A percentile compares a stretch with the other conserved stretches of the same genome.
Evolutionary conservation across 2,113 vertebrate genomes (phyloP).

Genomic region (Antechinus flavipes): DNA sequence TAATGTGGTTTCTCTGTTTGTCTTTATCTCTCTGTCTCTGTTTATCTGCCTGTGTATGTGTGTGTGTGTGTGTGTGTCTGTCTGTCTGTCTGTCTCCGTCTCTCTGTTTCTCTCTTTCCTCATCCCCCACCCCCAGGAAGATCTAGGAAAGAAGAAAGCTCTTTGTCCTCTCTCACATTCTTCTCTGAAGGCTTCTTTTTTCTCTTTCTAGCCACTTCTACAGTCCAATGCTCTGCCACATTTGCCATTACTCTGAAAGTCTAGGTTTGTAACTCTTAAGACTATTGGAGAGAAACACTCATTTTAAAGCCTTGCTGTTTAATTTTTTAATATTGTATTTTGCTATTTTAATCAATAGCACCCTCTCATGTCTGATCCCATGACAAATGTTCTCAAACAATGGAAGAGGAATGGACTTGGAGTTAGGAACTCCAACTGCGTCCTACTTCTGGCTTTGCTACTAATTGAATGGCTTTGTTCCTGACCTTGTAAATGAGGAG

Average conservation of each 20-base stretch:
- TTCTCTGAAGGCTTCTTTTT: not conserved
- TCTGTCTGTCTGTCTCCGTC: no score
- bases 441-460: not conserved
- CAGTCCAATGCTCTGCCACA: not conserved
- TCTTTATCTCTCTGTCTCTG: not conserved
- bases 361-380: not conserved
- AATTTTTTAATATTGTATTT: not conserved
- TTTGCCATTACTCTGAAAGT: not conserved
- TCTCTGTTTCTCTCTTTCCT: not conserved
- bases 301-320: not conserved
- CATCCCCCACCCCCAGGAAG: no score
- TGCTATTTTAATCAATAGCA: not conserved
- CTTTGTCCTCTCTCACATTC: not conserved
- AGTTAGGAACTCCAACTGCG: not conserved
- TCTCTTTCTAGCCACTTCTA: not conserved
- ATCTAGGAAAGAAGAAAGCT: no score
- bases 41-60: not conserved
- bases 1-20: not conserved
- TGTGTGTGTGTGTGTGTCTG: not conserved
- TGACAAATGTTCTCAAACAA: not conserved
- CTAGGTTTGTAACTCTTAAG: not conserved
- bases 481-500: not conserved
- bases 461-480: not conserved
- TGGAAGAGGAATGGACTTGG: not conserved
- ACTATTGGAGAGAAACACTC: not conserved